Base-by-base conservation (phyloP, 35 echinoderm and acorn worm genomes). In the Ptychodera flava region DNA sequence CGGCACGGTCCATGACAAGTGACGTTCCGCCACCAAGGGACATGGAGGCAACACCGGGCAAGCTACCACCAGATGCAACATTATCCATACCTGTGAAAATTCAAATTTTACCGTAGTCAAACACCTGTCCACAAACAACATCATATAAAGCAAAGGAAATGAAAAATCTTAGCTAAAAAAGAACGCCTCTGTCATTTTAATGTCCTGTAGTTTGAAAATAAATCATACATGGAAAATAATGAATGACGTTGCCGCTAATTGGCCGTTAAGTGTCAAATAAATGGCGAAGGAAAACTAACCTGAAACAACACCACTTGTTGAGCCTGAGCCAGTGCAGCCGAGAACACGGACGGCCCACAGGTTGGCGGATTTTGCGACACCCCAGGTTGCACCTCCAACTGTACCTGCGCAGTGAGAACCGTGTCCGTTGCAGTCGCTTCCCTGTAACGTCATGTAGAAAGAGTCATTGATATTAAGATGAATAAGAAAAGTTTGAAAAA, bases 41-140 rank as follows among this genome's bases (percentile, higher is more conserved):
- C 90, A 95, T 87, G 28, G 93, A 95, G 33, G 93, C 93, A 32
- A 95, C 90, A 16, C 90, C 93, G 30, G 93, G 93, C n/a, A 80
- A 83, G 28, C 52, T 29, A 36, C 85, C 91, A 79, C 89, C 87
- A 28, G 53, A 36, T 31, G 95, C 91, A 22, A 97, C 95, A 81
- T 80, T 91, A 45, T 97, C 95, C 89, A 97, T 92, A 52, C 89
- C 95, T 97, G 28, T 10, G 35, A 77, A 78, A n/a, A n/a, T n/a
- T n/a, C n/a, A n/a, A n/a, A n/a, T n/a, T n/a, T n/a, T n/a, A n/a
- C n/a, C n/a, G n/a, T n/a, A n/a, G n/a, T n/a, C n/a, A n/a, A n/a
- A n/a, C n/a, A n/a, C n/a, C n/a, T n/a, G n/a, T n/a, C n/a, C n/a
- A n/a, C n/a, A n/a, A n/a, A n/a, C n/a, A n/a, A n/a, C n/a, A n/a